phyloP scores from a whole-genome alignment of 2,888 invertebrate species.

The Netelia fuscicornis region DNA sequence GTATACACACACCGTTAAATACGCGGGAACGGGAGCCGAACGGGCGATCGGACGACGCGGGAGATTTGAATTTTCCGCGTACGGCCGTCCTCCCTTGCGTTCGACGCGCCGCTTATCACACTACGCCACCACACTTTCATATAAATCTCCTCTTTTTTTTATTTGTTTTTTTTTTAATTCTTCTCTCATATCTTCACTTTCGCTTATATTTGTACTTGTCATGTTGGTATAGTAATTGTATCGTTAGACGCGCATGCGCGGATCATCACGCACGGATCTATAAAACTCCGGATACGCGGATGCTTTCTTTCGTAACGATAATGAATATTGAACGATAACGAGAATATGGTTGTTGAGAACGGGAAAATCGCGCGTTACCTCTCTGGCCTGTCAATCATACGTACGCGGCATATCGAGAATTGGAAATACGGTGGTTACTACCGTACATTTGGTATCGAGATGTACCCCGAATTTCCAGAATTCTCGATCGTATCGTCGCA shows the following conservation, averaged over 20 bases:
- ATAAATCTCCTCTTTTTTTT: conserved; percentile 32
- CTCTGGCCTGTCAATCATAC: conserved; percentile 65
- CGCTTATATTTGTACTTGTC: conserved; percentile 58
- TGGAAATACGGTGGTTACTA: conserved; percentile 80
- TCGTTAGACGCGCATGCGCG: conserved; percentile 29
- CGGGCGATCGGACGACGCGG: conserved; percentile 14
- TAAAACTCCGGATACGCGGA: conserved; percentile 19
- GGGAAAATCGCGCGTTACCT: conserved; percentile 52
- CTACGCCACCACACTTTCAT: conserved; percentile 39
- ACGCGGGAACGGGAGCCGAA: conserved; percentile 15
- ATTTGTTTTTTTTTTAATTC: conserved; percentile 9
- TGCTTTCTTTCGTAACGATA: conserved; percentile 20
- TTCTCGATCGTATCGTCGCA: conserved; percentile 23
- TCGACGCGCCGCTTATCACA: conserved; percentile 49
- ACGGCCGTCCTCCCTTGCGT: conserved; percentile 46
- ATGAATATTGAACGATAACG: not conserved
- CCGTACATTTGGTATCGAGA: conserved; percentile 78
- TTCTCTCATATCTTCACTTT: conserved; percentile 25
- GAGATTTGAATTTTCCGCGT: conserved; percentile 34
- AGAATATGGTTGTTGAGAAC: not conserved
- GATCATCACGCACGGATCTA: conserved; percentile 4
- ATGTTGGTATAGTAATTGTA: conserved; percentile 50
- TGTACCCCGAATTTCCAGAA: conserved; percentile 38
- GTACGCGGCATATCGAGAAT: conserved; percentile 82
- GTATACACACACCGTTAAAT: not conserved